These are phyloP conservation scores for Oscheius sp. DNA, from an alignment of 2,888 invertebrate species.

Conservation along the genomic window DNA sequence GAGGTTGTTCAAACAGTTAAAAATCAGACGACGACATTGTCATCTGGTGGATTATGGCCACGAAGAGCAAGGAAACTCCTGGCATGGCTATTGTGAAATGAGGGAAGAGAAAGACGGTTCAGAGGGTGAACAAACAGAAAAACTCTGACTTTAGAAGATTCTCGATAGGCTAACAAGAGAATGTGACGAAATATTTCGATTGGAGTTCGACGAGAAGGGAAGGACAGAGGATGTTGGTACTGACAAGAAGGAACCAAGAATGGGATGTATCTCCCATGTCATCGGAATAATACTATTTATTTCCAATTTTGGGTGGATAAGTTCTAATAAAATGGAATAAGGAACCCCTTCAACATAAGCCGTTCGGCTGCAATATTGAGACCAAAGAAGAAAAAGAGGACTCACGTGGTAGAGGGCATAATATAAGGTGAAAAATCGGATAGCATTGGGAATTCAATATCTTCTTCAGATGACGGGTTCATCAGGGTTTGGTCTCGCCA, in stretches of 20 bases:
- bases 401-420: neutral
- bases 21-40: neutral
- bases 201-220: no score
- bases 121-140: neutral
- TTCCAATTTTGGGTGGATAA: no score
- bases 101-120: no score
- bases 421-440: constrained; percentile 4
- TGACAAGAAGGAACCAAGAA: no score
- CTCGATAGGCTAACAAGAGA: neutral
- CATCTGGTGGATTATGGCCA: no score
- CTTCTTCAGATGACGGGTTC: neutral
- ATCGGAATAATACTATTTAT: no score
- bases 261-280: no score
- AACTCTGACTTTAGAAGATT: neutral
- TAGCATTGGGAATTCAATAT: neutral
- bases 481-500: constrained; percentile 1
- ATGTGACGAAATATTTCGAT: no score
- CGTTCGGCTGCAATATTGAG: neutral
- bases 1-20: constrained; percentile 15
- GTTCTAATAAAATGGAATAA: no score
- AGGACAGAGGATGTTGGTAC: no score
- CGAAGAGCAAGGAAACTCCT: no score
- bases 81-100: neutral
- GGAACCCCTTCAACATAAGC: neutral
- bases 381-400: neutral